phyloP scores from a whole-genome alignment of 2,113 vertebrate genomes.

The Sinocyclocheilus anshuiensis region DNA sequence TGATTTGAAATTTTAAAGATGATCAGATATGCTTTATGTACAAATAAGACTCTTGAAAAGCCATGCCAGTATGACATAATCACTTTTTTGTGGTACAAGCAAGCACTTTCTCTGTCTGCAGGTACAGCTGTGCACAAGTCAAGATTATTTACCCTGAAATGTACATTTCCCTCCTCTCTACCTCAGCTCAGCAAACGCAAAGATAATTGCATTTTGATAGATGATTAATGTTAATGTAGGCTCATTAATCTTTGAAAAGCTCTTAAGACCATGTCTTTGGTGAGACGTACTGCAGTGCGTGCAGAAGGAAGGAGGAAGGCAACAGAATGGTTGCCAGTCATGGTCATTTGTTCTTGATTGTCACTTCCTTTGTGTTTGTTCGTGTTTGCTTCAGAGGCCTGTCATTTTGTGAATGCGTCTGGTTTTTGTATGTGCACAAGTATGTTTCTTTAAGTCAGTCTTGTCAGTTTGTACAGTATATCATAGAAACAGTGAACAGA shows the following conservation, averaged over 20 bases:
- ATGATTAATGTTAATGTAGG: conserved; percentile 50
- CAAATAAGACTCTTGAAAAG: conserved; percentile 68
- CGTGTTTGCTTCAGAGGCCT: background rate
- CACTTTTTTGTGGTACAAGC: background rate
- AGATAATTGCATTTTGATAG: conserved; percentile 56
- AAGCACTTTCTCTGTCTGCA: background rate
- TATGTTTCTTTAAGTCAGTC: background rate
- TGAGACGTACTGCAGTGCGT: background rate
- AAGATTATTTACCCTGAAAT: background rate
- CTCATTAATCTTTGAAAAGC: conserved; percentile 49
- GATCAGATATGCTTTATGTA: conserved; percentile 65
- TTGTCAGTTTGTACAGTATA: background rate
- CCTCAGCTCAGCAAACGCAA: conserved; percentile 37
- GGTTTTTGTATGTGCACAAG: background rate
- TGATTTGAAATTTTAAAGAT: conserved; percentile 75
- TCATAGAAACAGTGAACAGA: background rate
- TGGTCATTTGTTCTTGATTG: background rate
- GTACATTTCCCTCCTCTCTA: conserved; percentile 26
- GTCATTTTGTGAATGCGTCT: background rate
- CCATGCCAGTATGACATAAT: conserved; percentile 28
- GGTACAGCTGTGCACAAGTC: conserved; percentile 1
- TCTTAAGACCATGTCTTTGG: background rate
- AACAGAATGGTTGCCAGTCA: conserved; percentile 12
- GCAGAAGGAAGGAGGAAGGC: background rate
- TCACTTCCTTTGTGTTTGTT: background rate